Base-by-base conservation (phyloP, 2,797 vertebrate genomes). In the Melanotaenia maccullochi region DNA sequence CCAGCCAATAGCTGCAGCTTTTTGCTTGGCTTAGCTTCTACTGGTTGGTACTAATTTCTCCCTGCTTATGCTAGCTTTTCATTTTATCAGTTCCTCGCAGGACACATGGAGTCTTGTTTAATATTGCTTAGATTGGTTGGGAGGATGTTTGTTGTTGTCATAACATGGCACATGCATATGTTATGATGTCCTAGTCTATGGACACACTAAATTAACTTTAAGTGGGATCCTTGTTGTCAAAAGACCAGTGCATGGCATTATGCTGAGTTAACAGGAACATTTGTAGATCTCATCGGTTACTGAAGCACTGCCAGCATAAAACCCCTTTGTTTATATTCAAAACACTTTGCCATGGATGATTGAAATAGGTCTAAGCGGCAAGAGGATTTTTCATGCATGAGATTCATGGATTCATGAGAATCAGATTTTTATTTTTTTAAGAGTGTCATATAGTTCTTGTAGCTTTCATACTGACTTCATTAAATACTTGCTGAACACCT, bases 401-500 rank as follows among this genome's bases (percentile, higher is more conserved):
- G n/a, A n/a, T n/a, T n/a, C n/a, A n/a, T n/a, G n/a, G n/a, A n/a
- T n/a, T n/a, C n/a, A n/a, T 2, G 22, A 18, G 9, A 12, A 22
- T 24, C 18, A 49, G 16, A 0, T 30, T 30, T 60, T 35, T 16
- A 67, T 36, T 9, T 35, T 65, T 36, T 52, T 65, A 28, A 61
- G 18, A 62, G 1, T 4, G 2, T 61, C 30, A 38, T 8, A 22
- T 38, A 32, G 14, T 52, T 38, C 63, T 18, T 47, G 44, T 25
- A 42, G 35, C 40, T 68, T 73, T 35, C 60, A 47, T 70, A 4
- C 40, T 5, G 22, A 52, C 6, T 58, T 66, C 24, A 57, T 58
- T 55, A 58, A 40, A 55, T 22, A 11, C 8, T 0, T 5, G 25
- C 20, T 16, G 28, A 85, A 60, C 78, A 86, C 84, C 79, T 86